Evolutionary conservation across 2,888 invertebrate species (phyloP), one percentile per base, ranked within the genome.

Genomic region (Bugulina stolonifera): DNA sequence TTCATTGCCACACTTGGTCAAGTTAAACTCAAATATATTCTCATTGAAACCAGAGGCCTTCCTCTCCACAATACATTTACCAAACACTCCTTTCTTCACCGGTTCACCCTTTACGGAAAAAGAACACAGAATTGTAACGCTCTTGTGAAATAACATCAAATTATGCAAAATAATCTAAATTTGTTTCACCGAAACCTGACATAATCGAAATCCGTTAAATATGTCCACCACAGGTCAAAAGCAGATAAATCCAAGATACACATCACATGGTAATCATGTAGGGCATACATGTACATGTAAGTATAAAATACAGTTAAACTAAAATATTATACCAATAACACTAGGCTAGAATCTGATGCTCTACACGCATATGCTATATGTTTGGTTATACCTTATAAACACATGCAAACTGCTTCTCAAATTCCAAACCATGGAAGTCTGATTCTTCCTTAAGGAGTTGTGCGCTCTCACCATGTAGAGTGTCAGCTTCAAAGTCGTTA

Each of bases 391-490:
- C 80, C 76, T 80, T 75, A 54, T 70, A 75, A 34, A 75, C 69
- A 76, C 80, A 81, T 27, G 80, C 79, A 75, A 81, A 81, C 73
- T 81, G 80, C 34, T 79, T 78, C 52, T 79, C 79, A 74, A 81
- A 79, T 35, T 81, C 81, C 54, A 77, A 72, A 1, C 81, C 81
- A 18, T 78, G 69, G 72, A 81, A 81, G 71, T 80, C 80, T 22
- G 73, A 64, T 54, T 81, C 81, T 69, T 77, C 76, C 43, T 80
- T 80, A 0, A 73, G 74, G 74, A 81, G 74, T 3, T 75, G 75
- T 35, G 73, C 73, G 72, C 79, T 79, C 74, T 81, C 81, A 0
- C 81, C 81, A 3, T 80, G 80, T 34, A 78, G 77, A 14, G 74
- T 74, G 73, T 81, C 80, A 0, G 80, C 79, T 32, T 78, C 78